Conservation (phyloP, 37 sponge, comb jelly and placozoan species). For the Dysidea cf. avara region DNA sequence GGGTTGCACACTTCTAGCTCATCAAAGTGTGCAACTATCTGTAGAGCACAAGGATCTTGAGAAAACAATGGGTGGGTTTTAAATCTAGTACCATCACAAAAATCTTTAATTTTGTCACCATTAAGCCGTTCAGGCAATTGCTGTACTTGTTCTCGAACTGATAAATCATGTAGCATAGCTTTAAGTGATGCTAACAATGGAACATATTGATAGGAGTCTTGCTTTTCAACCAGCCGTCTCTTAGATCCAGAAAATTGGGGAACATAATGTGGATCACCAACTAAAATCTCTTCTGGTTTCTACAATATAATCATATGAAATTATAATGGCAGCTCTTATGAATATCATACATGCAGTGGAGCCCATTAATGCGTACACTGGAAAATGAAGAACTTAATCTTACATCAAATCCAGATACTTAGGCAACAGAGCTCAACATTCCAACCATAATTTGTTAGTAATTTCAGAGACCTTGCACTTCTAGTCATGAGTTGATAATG, state of each 20-base stretch:
- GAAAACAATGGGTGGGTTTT: conserved; percentile 26
- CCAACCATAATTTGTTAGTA: too few species aligned
- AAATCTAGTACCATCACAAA: conserved; percentile 30
- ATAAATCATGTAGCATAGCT: conserved; percentile 9
- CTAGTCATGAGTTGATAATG: too few species aligned
- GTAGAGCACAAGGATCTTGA: conserved; percentile 25
- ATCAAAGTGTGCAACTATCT: conserved; percentile 39
- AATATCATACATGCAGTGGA: too few species aligned
- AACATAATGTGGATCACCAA: conserved; percentile 22
- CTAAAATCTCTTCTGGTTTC: conserved; percentile 25
- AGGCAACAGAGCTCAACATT: too few species aligned
- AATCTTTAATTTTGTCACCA: conserved; percentile 12
- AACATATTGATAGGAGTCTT: conserved; percentile 44
- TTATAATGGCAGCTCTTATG: not conserved
- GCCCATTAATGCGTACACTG: not conserved
- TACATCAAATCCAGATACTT: conserved; percentile 10
- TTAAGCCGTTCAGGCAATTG: not conserved
- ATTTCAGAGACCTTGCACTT: too few species aligned
- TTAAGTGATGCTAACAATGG: conserved; percentile 14
- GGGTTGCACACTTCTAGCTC: conserved; percentile 54
- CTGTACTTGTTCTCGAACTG: not conserved
- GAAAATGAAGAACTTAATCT: not conserved
- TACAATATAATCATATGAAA: conserved; percentile 34
- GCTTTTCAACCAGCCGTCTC: conserved; percentile 2
- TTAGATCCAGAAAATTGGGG: conserved; percentile 25